Percentiles rank a stretch among this genome's conserved stretches.
Conservation (phyloP, 2,888 invertebrate genomes). For the Endotricha flammealis region DNA sequence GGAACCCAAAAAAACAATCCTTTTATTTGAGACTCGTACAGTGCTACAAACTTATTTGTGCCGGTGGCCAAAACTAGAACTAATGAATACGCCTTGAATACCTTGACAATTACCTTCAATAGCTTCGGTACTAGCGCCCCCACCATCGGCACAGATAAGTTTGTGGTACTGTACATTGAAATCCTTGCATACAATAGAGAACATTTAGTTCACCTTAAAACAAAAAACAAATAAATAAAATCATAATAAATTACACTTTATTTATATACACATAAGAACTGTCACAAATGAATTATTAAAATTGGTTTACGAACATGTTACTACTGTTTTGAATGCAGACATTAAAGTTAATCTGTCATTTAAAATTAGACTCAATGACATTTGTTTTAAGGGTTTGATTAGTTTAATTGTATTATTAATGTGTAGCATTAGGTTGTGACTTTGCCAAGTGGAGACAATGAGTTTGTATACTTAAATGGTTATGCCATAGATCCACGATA, state of each 20-base stretch:
- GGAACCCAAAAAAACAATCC: slow-evolving; percentile 27
- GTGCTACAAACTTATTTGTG: too few species aligned
- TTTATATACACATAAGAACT: not conserved
- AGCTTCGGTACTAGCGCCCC: too few species aligned
- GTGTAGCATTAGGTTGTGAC: slow-evolving; percentile 31
- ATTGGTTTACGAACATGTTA: slow-evolving; percentile 30
- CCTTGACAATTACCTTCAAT: too few species aligned
- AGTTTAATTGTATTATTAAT: slow-evolving; percentile 17
- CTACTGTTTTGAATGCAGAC: slow-evolving; percentile 14
- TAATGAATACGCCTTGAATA: too few species aligned
- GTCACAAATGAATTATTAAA: slow-evolving; percentile 6
- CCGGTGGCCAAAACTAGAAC: too few species aligned
- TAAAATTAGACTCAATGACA: slow-evolving; percentile 16
- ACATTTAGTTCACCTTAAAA: slow-evolving; percentile 3
- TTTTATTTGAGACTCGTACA: slow-evolving; percentile 25
- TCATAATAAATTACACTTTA: slow-evolving; percentile 17
- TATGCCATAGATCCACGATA: slow-evolving; percentile 29
- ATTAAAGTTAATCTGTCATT: slow-evolving; percentile 11
- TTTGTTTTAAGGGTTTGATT: slow-evolving; percentile 6
- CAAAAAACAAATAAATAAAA: not conserved
- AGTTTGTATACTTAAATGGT: slow-evolving; percentile 38
- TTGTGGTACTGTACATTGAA: too few species aligned
- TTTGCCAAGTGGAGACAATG: slow-evolving; percentile 48
- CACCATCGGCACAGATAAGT: too few species aligned
- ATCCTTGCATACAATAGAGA: slow-evolving; percentile 42